Base-by-base conservation (phyloP, 1,140 invertebrate genomes). In the Palaemon carinicauda region DNA sequence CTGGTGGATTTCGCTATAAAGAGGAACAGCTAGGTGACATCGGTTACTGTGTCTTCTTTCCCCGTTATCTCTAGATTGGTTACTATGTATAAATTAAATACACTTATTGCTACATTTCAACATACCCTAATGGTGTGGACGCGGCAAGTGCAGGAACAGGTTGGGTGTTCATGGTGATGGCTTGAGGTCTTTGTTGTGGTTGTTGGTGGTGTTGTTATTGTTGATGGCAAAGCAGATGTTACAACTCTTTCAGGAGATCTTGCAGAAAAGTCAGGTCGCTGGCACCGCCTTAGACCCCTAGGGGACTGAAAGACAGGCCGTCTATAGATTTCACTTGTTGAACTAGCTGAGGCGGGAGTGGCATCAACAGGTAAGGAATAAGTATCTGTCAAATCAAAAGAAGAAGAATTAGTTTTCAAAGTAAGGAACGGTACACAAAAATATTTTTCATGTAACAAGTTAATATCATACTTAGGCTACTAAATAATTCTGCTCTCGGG, bases 291-390 rank as follows among this genome's bases (percentile, higher is more conserved):
- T 52, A 84, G 73, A 27, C 73, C 82, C 27, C 73, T 73, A 33
- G 82, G 82, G 21, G 82, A 84, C 52, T 74, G 21, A 41, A 69
- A 84, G 53, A 84, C 82, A 19, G 82, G 82, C n/a, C 82, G 82
- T 1, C 82, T 73, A 54, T 84, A 84, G 29, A 84, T 56, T 41
- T 84, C 82, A 31, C 69, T 53, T 65, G 71, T 21, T 51, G 69
- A 51, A 51, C 33, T 65, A 56, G 81, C 21, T 33, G 81, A 71
- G 73, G 80, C 80, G 53, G 82, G 82, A 65, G 82, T 78, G 41
- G 82, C 73, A 24, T 84, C 82, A 52, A 84, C 73, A 51, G 82
- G 73, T 54, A 84, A 60, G n/a, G 82, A 84, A 74, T 84, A 84
- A 74, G 82, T 84, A 74, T 84, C 82, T 84, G 82, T 52, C n/a